Base-by-base conservation (phyloP, 2,888 invertebrate genomes). In the Dryococelus australis region DNA sequence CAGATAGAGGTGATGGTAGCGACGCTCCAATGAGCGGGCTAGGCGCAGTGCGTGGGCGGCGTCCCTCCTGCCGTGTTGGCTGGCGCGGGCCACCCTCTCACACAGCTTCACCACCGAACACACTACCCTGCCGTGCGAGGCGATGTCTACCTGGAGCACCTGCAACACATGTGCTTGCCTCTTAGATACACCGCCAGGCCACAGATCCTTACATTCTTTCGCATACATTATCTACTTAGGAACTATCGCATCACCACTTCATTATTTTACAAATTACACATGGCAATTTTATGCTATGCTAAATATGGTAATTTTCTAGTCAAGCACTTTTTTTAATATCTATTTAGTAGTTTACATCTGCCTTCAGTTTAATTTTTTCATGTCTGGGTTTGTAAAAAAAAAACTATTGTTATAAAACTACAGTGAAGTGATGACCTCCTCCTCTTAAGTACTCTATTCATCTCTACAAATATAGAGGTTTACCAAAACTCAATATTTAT, bases 81-180 rank as follows among this genome's bases (percentile, higher is more conserved):
- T 43, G 53, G 85, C 26, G 90, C 84, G 87, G 24, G 86, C 88
- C 20, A 89, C 51, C 91, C 94, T 95, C 92, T 94, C 96, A 93
- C 96, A 96, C 92, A 95, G 94, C 92, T 95, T 95, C 92, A 96
- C 96, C 93, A 96, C 95, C 88, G 96, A 96, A 92, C 94, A 95
- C 92, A 97, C 97, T 93, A 96, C 96, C 93, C 96, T 96, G 91
- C 96, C 96, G 94, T 97, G 97, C 93, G 97, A 97, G 95, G 97
- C 97, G 93, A 98, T 97, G 94, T 98, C 97, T 92, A 96, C 95
- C 94, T 98, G 97, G 92, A 98, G 95, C 94, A 96, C 96, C 98
- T 98, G 95, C 43, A 94, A 93, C 90, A 90, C 89, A 91, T 90
- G 89, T 90, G 90, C 89, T 89, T 89, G 3, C 20, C 0, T n/a